Conservation (phyloP, 2,888 invertebrate genomes). For the Harmothoe impar region DNA sequence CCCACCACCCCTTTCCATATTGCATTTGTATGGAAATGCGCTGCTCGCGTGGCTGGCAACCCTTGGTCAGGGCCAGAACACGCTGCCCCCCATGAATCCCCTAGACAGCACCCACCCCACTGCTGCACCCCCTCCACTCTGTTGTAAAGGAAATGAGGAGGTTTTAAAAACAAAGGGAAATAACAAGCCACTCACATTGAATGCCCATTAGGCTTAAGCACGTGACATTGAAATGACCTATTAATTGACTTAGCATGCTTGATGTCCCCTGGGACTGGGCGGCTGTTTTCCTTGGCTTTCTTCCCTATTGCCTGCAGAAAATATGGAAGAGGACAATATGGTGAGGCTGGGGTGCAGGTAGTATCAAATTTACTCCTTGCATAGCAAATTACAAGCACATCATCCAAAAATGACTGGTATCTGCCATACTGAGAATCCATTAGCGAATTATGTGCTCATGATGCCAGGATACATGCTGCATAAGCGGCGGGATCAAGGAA, state of each 20-base stretch:
- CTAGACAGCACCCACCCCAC: neutral
- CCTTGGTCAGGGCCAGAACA: neutral
- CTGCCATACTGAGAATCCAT: too few species aligned
- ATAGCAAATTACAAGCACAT: too few species aligned
- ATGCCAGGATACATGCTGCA: too few species aligned
- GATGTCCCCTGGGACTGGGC: neutral
- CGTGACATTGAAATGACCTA: neutral
- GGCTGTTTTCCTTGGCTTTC: neutral
- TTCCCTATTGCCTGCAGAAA: neutral
- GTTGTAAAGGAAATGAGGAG: neutral
- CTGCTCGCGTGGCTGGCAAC: neutral
- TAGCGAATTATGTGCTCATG: too few species aligned
- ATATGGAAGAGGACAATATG: too few species aligned
- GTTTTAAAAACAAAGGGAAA: neutral
- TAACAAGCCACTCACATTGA: neutral
- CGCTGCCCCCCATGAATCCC: neutral
- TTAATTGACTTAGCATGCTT: constrained; percentile 18
- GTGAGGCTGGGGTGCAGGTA: neutral
- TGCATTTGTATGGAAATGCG: constrained; percentile 39
- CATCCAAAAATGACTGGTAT: too few species aligned
- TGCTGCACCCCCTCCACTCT: neutral
- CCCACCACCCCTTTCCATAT: constrained; percentile 10
- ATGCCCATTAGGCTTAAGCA: neutral
- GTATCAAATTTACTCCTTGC: too few species aligned
- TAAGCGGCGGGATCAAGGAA: too few species aligned